These are phyloP conservation scores for Frieseomelitta varia DNA, from an alignment of 1,140 invertebrate species.

Conservation along the genomic window DNA sequence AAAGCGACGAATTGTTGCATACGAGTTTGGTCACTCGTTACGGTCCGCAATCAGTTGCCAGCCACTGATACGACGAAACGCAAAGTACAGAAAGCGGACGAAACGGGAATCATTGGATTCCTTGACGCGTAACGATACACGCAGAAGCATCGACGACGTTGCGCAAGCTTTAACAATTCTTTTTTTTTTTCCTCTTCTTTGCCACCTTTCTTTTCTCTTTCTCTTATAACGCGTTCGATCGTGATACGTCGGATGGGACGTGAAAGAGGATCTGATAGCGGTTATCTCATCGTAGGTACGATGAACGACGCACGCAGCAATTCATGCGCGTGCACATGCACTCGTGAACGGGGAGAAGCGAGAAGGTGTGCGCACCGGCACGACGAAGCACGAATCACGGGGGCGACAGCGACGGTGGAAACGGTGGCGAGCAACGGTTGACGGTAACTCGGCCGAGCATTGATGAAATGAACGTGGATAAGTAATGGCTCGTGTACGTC, in stretches of 20 bases:
- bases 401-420: constrained; percentile 15
- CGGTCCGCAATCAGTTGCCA: too few species aligned
- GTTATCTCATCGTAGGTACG: constrained; percentile 1
- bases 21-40: too few species aligned
- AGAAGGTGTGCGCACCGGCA: background rate
- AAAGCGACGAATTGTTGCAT: too few species aligned
- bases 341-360: background rate
- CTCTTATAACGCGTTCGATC: background rate
- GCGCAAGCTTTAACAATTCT: background rate
- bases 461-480: constrained; percentile 25
- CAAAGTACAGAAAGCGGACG: background rate
- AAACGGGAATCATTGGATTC: background rate
- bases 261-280: background rate
- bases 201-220: background rate
- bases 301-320: background rate
- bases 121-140: background rate
- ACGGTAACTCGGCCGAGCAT: constrained; percentile 1
- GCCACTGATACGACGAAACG: background rate
- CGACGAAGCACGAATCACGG: constrained; percentile 32
- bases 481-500: background rate
- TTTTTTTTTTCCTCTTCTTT: background rate
- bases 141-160: background rate
- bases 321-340: constrained; percentile 22
- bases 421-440: background rate
- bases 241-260: constrained; percentile 3